Conservation (phyloP, 35 echinoderm and acorn worm genomes). For the Diadema setosum region DNA sequence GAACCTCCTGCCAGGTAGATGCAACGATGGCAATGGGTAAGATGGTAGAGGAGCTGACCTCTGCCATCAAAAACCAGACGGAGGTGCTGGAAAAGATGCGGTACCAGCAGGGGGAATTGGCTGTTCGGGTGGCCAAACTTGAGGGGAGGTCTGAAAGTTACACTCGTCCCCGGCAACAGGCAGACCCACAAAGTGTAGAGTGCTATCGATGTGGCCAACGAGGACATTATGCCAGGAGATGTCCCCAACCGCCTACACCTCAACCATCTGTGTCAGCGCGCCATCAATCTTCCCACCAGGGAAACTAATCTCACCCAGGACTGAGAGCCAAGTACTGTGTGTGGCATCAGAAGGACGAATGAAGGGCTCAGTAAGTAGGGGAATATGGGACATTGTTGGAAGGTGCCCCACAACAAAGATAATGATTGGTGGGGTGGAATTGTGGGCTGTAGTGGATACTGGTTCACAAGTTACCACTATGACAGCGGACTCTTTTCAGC, state of each 20-base stretch:
- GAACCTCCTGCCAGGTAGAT: not conserved
- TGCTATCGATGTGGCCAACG: not conserved
- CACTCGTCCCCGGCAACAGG: not conserved
- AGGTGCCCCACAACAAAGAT: not conserved
- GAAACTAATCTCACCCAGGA: constrained; percentile 14
- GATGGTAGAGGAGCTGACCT: constrained; percentile 18
- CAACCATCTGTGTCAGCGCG: not conserved
- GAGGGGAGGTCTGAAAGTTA: not conserved
- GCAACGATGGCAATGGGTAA: not conserved
- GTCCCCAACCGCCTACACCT: not conserved
- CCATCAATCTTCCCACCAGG: not conserved
- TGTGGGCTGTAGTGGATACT: not conserved
- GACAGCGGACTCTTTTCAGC: not conserved
- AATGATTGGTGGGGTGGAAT: not conserved
- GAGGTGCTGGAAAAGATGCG: not conserved
- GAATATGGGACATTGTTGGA: not conserved
- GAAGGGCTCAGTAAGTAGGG: not conserved
- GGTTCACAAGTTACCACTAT: constrained; percentile 21
- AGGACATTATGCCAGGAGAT: not conserved
- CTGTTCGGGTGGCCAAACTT: not conserved
- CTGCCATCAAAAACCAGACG: constrained; percentile 32
- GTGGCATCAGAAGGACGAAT: not conserved
- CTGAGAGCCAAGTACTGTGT: constrained; percentile 27
- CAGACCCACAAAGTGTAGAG: not conserved
- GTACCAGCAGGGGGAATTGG: not conserved